Evolutionary conservation across 2,113 vertebrate species (phyloP).

Genomic region (Oxyruncus cristatus): DNA sequence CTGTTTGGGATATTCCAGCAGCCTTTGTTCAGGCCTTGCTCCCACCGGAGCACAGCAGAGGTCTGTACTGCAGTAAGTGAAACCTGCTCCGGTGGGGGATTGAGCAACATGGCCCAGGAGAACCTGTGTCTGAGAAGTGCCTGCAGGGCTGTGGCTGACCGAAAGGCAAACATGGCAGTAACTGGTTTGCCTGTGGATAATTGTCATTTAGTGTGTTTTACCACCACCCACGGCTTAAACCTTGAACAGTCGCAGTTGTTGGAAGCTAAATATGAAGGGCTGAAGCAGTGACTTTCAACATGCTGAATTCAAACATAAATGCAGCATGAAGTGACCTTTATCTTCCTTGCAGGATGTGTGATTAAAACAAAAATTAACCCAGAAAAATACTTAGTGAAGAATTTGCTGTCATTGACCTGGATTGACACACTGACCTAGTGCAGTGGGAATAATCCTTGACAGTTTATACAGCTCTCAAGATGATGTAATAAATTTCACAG

Average conservation of each 20-base stretch:
- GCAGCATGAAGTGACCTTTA: neutral
- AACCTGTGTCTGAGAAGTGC: neutral
- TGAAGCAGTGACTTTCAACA: neutral
- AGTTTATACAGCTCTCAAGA: neutral
- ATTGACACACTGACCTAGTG: neutral
- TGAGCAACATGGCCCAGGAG: neutral
- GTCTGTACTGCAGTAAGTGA: neutral
- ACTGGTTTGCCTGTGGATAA: neutral
- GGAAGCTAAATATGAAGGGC: neutral
- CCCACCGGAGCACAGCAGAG: neutral
- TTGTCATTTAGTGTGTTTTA: neutral
- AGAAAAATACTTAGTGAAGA: neutral
- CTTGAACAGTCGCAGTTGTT: neutral
- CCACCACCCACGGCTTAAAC: neutral
- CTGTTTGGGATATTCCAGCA: neutral
- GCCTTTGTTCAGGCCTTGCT: neutral
- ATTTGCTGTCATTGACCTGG: neutral
- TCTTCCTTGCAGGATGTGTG: neutral
- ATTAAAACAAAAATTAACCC: neutral
- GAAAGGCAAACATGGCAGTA: neutral
- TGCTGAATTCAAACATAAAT: neutral
- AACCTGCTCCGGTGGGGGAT: neutral
- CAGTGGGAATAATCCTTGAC: neutral
- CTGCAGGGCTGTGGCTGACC: neutral
- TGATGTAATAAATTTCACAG: neutral